Conservation (phyloP, 2,888 invertebrate genomes). For the Epistrophe eligans region DNA sequence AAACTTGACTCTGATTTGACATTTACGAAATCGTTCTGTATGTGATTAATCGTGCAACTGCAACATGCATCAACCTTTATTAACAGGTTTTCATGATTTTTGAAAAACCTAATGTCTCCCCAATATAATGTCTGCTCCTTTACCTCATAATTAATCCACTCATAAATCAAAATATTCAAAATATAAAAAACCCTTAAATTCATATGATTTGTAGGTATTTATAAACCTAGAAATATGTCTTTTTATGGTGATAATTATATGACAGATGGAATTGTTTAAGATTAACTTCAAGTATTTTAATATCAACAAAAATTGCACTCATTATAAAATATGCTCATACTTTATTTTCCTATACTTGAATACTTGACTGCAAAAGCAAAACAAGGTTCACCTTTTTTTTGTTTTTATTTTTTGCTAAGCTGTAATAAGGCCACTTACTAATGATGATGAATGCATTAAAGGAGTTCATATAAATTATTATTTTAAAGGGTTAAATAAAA, state of each 20-base stretch:
- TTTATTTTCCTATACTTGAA: background rate
- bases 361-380: background rate
- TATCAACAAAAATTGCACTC: slow-evolving; percentile 6
- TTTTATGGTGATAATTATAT: background rate
- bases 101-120: too few relatives aligned
- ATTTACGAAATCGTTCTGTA: too few relatives aligned
- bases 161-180: background rate
- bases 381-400: background rate
- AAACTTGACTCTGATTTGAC: too few relatives aligned
- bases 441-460: slow-evolving; percentile 19
- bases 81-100: too few relatives aligned
- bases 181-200: too few relatives aligned
- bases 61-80: too few relatives aligned
- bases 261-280: slow-evolving; percentile 1
- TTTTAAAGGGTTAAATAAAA: slow-evolving; percentile 1
- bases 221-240: background rate
- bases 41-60: too few relatives aligned
- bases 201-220: background rate
- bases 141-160: too few relatives aligned
- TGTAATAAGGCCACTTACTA: slow-evolving; percentile 1
- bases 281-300: slow-evolving; percentile 18
- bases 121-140: too few relatives aligned
- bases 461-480: background rate
- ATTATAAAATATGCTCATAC: background rate
- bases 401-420: background rate